phyloP scores from a whole-genome alignment of 2,113 vertebrate genomes.

The Tonatia bakeri region DNA sequence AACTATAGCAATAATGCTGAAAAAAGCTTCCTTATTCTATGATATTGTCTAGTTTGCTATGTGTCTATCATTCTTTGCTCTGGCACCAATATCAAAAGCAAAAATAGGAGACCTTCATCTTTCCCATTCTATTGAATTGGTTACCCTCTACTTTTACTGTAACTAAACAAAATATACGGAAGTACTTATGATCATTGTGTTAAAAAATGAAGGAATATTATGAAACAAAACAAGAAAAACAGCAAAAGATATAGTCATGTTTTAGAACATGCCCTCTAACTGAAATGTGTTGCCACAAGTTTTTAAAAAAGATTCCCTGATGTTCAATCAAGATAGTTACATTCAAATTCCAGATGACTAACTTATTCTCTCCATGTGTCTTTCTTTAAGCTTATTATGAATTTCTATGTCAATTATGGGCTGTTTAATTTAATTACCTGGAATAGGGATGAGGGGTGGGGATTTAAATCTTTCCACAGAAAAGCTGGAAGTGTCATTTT shows the following conservation, averaged over 20 bases:
- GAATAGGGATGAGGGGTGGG: neutral
- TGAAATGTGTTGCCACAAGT: neutral
- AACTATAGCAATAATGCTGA: neutral
- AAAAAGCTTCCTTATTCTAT: neutral
- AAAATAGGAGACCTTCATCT: neutral
- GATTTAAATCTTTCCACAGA: neutral
- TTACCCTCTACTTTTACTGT: neutral
- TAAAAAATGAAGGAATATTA: neutral
- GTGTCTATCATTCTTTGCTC: neutral
- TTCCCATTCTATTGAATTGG: neutral
- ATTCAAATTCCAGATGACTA: neutral
- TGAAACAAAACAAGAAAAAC: neutral
- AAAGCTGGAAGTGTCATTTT: constrained; percentile 28
- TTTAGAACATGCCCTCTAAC: neutral
- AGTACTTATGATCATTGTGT: neutral
- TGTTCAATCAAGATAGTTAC: neutral
- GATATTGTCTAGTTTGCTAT: neutral
- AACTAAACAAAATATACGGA: neutral
- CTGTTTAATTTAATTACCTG: neutral
- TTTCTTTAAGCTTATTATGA: constrained; percentile 23
- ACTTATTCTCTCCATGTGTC: neutral
- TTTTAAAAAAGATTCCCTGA: neutral
- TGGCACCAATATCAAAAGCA: neutral
- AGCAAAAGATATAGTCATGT: neutral
- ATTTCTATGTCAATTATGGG: neutral